Evolutionary conservation across 23 tunicate species (phyloP).

Genomic region (Styela clava): DNA sequence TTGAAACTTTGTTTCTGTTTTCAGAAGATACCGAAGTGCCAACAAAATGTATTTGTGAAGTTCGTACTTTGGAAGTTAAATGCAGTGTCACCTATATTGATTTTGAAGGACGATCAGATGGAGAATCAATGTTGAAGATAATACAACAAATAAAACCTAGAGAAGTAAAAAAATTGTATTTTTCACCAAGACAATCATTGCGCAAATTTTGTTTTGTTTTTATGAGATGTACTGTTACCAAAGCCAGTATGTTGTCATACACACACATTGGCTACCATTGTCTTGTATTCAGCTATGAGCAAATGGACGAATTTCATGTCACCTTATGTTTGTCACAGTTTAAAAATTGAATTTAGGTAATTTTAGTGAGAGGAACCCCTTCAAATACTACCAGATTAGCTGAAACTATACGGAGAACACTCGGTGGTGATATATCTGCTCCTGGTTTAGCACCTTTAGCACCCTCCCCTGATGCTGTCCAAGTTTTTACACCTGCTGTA

Average conservation of each 20-base stretch:
- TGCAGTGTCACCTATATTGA: slow-evolving; percentile 90
- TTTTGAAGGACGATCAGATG: slow-evolving; percentile 93
- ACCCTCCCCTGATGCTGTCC: slow-evolving; percentile 22
- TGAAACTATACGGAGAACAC: slow-evolving; percentile 37
- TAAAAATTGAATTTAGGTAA: slow-evolving; percentile 19
- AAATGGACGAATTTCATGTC: too few relatives aligned
- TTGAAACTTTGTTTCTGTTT: too few relatives aligned
- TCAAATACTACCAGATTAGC: slow-evolving; percentile 39
- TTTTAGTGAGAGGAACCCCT: slow-evolving; percentile 61
- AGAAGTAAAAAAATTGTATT: too few relatives aligned
- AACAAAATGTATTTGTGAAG: slow-evolving; percentile 78
- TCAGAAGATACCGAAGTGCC: slow-evolving; percentile 60
- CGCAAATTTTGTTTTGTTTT: too few relatives aligned
- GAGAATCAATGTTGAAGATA: slow-evolving; percentile 89
- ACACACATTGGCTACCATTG: too few relatives aligned
- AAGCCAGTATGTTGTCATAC: too few relatives aligned
- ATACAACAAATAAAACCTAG: slow-evolving; percentile 81
- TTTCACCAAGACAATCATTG: too few relatives aligned
- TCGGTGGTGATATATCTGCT: slow-evolving; percentile 5
- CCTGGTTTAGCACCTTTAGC: background rate
- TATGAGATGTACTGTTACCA: too few relatives aligned
- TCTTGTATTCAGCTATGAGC: too few relatives aligned
- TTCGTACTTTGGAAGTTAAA: slow-evolving; percentile 45
- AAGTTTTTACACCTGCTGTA: slow-evolving; percentile 77
- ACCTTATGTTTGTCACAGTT: too few relatives aligned